These are phyloP conservation scores for Spheniscus mendiculus DNA, from an alignment of 2,113 vertebrate genomes.

Conservation along the genomic window DNA sequence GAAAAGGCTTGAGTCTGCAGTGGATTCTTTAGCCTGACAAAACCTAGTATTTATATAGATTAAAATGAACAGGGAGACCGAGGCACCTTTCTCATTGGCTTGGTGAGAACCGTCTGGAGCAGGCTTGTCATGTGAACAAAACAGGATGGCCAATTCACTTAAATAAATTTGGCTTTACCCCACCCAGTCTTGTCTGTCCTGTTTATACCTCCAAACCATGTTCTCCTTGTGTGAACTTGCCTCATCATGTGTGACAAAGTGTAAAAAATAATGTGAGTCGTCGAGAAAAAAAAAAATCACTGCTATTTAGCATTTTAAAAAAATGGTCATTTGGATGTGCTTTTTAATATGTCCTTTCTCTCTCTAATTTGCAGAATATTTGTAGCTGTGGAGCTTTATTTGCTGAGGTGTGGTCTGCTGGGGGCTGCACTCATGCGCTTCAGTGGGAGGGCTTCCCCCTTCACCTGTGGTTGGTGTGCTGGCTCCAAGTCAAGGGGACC, in stretches of 20 bases:
- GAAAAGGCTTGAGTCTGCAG: neutral
- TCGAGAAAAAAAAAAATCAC: neutral
- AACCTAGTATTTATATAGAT: neutral
- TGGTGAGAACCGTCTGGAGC: neutral
- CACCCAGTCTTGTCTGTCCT: conserved; percentile 42
- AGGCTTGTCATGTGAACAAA: neutral
- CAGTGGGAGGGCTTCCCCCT: neutral
- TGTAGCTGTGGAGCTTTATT: neutral
- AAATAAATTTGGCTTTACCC: neutral
- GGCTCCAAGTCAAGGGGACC: conserved; percentile 36
- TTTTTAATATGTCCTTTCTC: neutral
- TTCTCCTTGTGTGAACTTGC: conserved; percentile 4
- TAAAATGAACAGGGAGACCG: neutral
- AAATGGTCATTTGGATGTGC: neutral
- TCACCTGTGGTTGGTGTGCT: neutral
- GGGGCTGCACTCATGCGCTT: neutral
- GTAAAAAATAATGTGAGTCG: accelerated
- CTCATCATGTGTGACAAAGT: neutral
- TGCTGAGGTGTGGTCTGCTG: neutral
- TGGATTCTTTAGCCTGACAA: conserved; percentile 51
- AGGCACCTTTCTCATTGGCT: neutral
- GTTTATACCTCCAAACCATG: neutral
- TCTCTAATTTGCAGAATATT: neutral
- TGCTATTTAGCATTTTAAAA: neutral
- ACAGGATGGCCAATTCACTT: conserved; percentile 25